Evolutionary conservation across 2,113 vertebrate genomes (phyloP), one percentile per base, ranked within the genome.

Genomic region (Sigmodon hispidus): DNA sequence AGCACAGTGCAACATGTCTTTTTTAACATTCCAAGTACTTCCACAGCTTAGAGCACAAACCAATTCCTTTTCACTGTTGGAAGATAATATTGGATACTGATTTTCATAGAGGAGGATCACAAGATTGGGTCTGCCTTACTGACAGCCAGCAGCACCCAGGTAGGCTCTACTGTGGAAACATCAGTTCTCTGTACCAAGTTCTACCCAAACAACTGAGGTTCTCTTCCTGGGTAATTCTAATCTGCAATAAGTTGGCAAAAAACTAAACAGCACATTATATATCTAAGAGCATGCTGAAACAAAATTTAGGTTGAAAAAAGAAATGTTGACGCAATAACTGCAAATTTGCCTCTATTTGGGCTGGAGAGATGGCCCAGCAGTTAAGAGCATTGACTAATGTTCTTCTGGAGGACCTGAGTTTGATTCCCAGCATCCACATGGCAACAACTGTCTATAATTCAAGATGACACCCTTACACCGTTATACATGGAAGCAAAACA

Each of bases 1-100:
- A 94, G 97, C 95, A 90, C 97, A 98, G 91, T 97, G 97, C 96
- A 94, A 97, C 97, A 95, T 87, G 95, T 98, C 96, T 97, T 97
- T 95, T 97, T 95, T 96, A 90, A 97, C 97, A 98, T 98, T 97
- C 96, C 97, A 91, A 85, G 45, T 97, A 88, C 96, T 15, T 12
- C 31, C 13, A 10, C 90, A 90, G 94, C 96, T 97, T 92, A 75
- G 95, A 96, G 96, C 96, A 98, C 83, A 72, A 52, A 75, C 93
- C 72, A 50, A 86, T 93, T 86, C 95, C 96, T 91, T 95, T 91
- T 89, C 59, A 34, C 40, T 89, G 94, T 77, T 72, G 93, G 81
- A 89, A 94, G 65, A 69, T 87, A 13, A 75, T 90, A 65, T 79
- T 65, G 67, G 72, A 70, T 55, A 70, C 24, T 89, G 76, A 72